Base-by-base conservation (phyloP, 2,888 invertebrate species). In the Amphipoea oculea region DNA sequence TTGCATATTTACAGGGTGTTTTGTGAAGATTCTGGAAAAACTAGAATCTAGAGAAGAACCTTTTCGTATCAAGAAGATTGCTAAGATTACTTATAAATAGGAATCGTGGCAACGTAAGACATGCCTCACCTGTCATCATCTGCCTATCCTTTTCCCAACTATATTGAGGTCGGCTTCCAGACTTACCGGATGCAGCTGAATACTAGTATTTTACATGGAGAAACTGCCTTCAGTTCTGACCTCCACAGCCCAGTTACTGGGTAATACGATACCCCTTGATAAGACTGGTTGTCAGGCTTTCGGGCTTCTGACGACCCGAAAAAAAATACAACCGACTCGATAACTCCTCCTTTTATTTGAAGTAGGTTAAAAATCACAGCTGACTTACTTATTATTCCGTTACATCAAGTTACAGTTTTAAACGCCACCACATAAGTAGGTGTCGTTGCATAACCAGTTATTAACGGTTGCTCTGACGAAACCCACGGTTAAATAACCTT, bases 391-490 rank as follows among this genome's bases (percentile, higher is more conserved):
- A 75, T 69, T 74, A 81, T 81, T 82, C 88, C 88, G 88, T 89
- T 89, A 89, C 74, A 87, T 71, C 69, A 66, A 79, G 78, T 80
- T 81, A 87, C 88, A 81, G 88, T 87, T 89, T 85, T 76, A 81
- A 81, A 65, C 75, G 63, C 77, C 67, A 81, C 73, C 85, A 71
- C 78, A 78, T 79, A 84, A 85, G 83, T 85, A 84, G 78, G 82
- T 82, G 82, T 86, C 71, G 77, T 88, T 88, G 79, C 82, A 68
- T 82, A 87, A 88, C 88, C 84, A 78, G 86, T 88, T 89, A 82
- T 84, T 88, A 88, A 89, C 89, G 88, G 89, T 72, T 29, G 65
- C 75, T 72, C 86, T 85, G 88, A 87, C 88, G 89, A 88, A 88
- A 89, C 78, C 65, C 71, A 36, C 78, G 74, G 87, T 88, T 88